Percentiles rank a stretch among this genome's conserved stretches.
Evolutionary conservation across 2,113 vertebrate genomes (phyloP).

Genomic region (Rissa tridactyla): DNA sequence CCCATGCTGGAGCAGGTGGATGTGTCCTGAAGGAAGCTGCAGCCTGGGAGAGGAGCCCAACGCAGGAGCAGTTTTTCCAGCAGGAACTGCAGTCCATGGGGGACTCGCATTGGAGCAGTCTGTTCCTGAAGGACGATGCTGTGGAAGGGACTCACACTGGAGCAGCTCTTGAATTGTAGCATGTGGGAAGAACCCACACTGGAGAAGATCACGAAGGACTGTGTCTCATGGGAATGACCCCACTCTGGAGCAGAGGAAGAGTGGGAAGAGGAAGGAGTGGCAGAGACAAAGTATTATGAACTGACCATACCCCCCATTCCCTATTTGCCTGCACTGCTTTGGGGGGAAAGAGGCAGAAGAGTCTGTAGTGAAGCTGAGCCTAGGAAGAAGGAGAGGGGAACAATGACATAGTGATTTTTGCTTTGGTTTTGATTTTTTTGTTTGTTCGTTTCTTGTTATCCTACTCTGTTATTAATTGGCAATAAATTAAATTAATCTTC

Average conservation of each 20-base stretch:
- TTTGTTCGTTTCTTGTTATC: neutral
- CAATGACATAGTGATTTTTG: neutral
- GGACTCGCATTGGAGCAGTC: neutral
- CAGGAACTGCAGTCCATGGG: neutral
- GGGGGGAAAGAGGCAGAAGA: neutral
- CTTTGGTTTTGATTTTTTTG: neutral
- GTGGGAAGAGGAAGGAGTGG: neutral
- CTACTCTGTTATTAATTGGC: neutral
- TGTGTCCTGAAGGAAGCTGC: neutral
- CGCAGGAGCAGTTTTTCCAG: neutral
- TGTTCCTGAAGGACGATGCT: neutral
- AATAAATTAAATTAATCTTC: neutral
- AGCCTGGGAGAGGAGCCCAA: neutral
- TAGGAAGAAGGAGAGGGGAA: neutral
- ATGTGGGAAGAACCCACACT: neutral
- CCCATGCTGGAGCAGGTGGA: accelerated
- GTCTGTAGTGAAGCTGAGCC: neutral
- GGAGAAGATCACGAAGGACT: neutral
- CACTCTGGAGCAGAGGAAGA: neutral
- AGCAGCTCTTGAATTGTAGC: neutral
- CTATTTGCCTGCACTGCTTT: neutral
- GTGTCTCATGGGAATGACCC: neutral
- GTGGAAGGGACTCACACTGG: neutral
- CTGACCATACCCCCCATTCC: neutral
- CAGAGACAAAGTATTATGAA: neutral